A percentile compares a stretch with the other conserved stretches of the same genome.
Conservation (phyloP, 2,888 invertebrate genomes). For the Sinopyrophorus schimmeli region DNA sequence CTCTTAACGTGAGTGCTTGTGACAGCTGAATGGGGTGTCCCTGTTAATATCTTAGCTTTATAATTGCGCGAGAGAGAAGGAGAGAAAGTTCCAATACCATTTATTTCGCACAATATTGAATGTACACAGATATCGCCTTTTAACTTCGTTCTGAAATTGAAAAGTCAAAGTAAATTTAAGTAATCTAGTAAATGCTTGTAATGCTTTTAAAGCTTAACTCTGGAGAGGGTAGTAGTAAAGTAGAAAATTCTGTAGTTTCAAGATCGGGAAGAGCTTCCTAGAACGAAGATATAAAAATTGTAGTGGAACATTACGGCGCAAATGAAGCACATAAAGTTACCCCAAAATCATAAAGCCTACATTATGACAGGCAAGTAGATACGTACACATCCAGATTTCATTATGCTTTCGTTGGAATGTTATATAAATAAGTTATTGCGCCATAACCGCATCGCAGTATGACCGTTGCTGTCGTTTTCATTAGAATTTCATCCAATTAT, state of each 20-base stretch:
- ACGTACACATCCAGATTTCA: conserved; percentile 27
- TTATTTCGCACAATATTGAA: conserved; percentile 13
- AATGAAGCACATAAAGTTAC: conserved; percentile 28
- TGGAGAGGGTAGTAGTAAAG: too few species aligned
- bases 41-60: conserved; percentile 30
- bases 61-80: too few species aligned
- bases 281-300: conserved; percentile 23
- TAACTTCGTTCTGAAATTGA: conserved; percentile 15
- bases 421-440: conserved; percentile 29
- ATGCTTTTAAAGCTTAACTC: conserved; percentile 15
- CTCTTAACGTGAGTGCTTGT: conserved; percentile 32
- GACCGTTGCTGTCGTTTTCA: conserved; percentile 20
- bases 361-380: conserved; percentile 19
- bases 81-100: conserved; percentile 26
- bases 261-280: too few species aligned
- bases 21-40: conserved; percentile 30
- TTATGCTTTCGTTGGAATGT: conserved; percentile 23
- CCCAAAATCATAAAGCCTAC: conserved; percentile 30
- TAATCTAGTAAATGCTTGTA: too few species aligned
- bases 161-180: conserved; percentile 10
- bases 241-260: too few species aligned
- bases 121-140: conserved; percentile 9
- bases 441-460: conserved; percentile 22
- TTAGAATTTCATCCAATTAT: conserved; percentile 25
- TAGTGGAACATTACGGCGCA: conserved; percentile 23